Conservation (phyloP, 2,888 invertebrate genomes). For the Zaprionus obscuricornis region DNA sequence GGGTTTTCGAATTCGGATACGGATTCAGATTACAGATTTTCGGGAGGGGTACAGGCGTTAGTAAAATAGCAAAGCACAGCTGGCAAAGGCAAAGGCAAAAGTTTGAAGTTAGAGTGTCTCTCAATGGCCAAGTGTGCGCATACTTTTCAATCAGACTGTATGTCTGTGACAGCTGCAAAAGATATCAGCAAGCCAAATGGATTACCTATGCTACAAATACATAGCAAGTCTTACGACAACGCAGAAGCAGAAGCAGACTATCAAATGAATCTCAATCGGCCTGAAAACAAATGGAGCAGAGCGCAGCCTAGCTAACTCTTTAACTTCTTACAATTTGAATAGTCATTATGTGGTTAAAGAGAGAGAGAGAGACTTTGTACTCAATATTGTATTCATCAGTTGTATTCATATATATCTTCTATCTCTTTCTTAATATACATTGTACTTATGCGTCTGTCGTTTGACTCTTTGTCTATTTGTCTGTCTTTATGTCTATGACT, state of each 20-base stretch:
- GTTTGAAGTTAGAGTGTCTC: constrained; percentile 12
- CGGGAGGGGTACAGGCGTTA: too few relatives aligned
- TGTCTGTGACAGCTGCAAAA: constrained; percentile 65
- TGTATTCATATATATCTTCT: constrained; percentile 15
- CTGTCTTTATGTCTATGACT: constrained; percentile 52
- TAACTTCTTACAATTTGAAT: too few relatives aligned
- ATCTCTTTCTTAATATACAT: constrained; percentile 32
- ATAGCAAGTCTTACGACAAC: too few relatives aligned
- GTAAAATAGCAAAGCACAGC: too few relatives aligned
- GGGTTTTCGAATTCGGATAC: constrained; percentile 15
- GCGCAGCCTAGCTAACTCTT: too few relatives aligned
- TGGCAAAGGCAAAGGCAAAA: too few relatives aligned
- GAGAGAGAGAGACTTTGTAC: neutral
- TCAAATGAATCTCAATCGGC: too few relatives aligned
- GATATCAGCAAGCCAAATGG: constrained; percentile 72
- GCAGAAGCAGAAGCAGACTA: too few relatives aligned
- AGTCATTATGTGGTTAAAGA: constrained; percentile 55
- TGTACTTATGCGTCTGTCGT: constrained; percentile 42
- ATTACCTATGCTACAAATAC: constrained; percentile 52
- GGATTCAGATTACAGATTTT: constrained; percentile 11
- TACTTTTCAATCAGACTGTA: constrained; percentile 61
- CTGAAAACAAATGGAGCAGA: constrained; percentile 70
- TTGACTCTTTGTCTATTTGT: too few relatives aligned
- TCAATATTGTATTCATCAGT: constrained; percentile 19
- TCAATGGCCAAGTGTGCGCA: constrained; percentile 50